A percentile compares a stretch with the other conserved stretches of the same genome.
Conservation (phyloP, 2,797 vertebrate species). For the Linurgus olivaceus region DNA sequence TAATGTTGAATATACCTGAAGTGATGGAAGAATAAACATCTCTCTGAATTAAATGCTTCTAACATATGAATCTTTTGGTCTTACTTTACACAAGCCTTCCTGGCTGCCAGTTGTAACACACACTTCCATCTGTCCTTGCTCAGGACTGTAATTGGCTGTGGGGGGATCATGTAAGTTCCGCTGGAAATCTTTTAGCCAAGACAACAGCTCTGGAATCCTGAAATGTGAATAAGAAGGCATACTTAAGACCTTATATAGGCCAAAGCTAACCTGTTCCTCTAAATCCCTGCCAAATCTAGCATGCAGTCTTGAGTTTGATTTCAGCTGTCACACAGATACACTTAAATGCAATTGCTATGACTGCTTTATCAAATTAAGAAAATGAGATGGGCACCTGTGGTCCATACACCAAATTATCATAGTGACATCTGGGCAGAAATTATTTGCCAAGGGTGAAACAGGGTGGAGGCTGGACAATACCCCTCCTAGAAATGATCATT, state of each 20-base stretch:
- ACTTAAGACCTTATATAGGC: not conserved
- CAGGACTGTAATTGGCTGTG: conserved; percentile 75
- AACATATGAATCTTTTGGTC: not conserved
- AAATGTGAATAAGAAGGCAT: conserved; percentile 9
- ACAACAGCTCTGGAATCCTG: conserved; percentile 90
- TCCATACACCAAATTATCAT: not conserved
- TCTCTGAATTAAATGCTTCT: not conserved
- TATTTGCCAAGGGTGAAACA: not conserved
- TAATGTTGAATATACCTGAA: not conserved
- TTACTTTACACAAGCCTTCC: conserved; percentile 92
- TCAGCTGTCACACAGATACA: not conserved
- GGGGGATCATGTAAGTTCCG: conserved; percentile 86
- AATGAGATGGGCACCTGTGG: not conserved
- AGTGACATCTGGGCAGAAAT: not conserved
- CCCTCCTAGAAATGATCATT: not conserved
- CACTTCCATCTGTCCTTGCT: conserved; percentile 87
- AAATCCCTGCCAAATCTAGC: not conserved
- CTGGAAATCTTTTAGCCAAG: conserved; percentile 91
- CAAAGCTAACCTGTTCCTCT: not conserved
- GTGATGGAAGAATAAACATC: not conserved
- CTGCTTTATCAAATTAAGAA: not conserved
- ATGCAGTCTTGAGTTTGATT: not conserved
- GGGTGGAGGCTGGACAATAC: not conserved
- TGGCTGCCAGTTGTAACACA: conserved; percentile 93
- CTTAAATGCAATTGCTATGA: not conserved